phyloP scores from a whole-genome alignment of 2,113 vertebrate genomes.

The Oenanthe melanoleuca region DNA sequence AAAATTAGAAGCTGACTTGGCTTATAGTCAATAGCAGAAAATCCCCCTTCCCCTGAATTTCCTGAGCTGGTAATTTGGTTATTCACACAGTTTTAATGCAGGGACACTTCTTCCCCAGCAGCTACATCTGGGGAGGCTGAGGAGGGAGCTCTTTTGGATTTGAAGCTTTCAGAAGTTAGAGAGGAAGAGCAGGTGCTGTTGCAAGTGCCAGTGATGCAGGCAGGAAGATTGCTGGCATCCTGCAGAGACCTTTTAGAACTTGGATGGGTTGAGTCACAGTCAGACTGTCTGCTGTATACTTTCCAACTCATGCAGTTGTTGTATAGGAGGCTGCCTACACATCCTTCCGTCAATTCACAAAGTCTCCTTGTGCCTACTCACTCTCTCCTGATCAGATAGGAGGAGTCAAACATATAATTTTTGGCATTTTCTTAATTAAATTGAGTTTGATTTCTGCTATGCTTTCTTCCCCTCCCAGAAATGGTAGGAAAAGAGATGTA shows the following conservation, averaged over 20 bases:
- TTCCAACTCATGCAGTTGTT: slow-evolving; percentile 32
- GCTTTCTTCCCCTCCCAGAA: neutral
- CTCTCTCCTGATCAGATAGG: slow-evolving; percentile 28
- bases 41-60: neutral
- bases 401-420: slow-evolving; percentile 7
- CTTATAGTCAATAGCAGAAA: neutral
- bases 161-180: neutral
- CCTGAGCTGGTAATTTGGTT: neutral
- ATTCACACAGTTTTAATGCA: neutral
- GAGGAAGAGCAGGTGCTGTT: slow-evolving; percentile 30
- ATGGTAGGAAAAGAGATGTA: neutral
- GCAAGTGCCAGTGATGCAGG: neutral
- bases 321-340: slow-evolving; percentile 60
- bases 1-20: neutral
- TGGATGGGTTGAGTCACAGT: slow-evolving; percentile 48
- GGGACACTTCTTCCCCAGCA: neutral
- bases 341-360: slow-evolving; percentile 48
- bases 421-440: slow-evolving; percentile 21
- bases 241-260: slow-evolving; percentile 45
- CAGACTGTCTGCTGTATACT: slow-evolving; percentile 6
- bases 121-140: neutral
- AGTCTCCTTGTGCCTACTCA: slow-evolving; percentile 35
- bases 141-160: neutral
- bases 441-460: neutral
- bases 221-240: slow-evolving; percentile 9